A percentile compares a stretch with the other conserved stretches of the same genome.
These are phyloP conservation scores for Eurois occulta DNA, from an alignment of 2,888 invertebrate species.

Conservation along the genomic window DNA sequence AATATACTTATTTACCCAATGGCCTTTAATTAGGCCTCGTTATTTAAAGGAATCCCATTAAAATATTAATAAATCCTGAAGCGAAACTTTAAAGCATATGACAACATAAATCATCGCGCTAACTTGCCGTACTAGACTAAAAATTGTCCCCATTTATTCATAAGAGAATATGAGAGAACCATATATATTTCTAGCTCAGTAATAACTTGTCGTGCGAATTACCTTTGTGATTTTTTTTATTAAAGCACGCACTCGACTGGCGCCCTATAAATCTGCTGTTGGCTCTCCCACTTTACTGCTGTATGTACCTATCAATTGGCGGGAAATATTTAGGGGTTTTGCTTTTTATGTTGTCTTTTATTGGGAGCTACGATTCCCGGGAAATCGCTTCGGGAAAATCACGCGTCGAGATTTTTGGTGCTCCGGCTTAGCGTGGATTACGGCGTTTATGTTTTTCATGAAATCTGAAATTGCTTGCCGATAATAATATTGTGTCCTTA, in stretches of 20 bases:
- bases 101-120: constrained; percentile 69
- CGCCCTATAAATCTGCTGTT: constrained; percentile 88
- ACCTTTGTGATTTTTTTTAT: constrained; percentile 88
- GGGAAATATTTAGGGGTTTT: constrained; percentile 81
- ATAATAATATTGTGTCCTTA: constrained; percentile 22
- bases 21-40: background rate
- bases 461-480: constrained; percentile 40
- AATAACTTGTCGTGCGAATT: constrained; percentile 88
- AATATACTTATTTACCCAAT: background rate
- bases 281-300: constrained; percentile 85
- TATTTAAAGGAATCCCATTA: constrained; percentile 24
- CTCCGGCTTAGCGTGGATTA: constrained; percentile 59
- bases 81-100: constrained; percentile 66
- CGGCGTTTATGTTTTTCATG: constrained; percentile 53
- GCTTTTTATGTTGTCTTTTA: constrained; percentile 82
- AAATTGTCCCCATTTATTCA: constrained; percentile 82
- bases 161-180: constrained; percentile 82
- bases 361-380: constrained; percentile 76
- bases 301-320: constrained; percentile 85
- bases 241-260: constrained; percentile 86
- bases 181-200: constrained; percentile 84
- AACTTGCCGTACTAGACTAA: constrained; percentile 79
- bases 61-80: constrained; percentile 57
- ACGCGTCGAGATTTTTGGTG: constrained; percentile 61
- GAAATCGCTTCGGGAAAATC: constrained; percentile 68